phyloP scores from a whole-genome alignment of 2,888 invertebrate species.

The Atherix ibis region DNA sequence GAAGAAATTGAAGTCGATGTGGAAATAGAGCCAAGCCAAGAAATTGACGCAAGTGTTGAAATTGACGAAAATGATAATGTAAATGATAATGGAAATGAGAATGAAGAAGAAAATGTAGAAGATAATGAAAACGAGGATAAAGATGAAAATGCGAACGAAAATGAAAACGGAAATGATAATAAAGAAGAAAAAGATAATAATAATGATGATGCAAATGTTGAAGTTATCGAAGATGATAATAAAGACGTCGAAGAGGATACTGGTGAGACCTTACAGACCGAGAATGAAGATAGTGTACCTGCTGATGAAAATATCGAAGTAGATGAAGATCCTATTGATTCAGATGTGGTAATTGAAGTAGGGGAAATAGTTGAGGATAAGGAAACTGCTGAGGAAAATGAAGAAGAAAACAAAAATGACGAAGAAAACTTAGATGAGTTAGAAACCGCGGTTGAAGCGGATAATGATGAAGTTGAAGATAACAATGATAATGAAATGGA shows the following conservation, averaged over 20 bases:
- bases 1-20: constrained; percentile 13
- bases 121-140: constrained; percentile 11
- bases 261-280: too few species aligned
- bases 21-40: constrained; percentile 12
- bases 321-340: constrained; percentile 12
- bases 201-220: constrained; percentile 12
- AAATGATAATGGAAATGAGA: constrained; percentile 4
- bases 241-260: background rate
- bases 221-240: background rate
- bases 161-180: constrained; percentile 14
- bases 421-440: constrained; percentile 14
- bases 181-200: constrained; percentile 13
- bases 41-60: constrained; percentile 5
- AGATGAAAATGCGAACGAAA: constrained; percentile 8
- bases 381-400: constrained; percentile 11
- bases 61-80: constrained; percentile 9
- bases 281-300: too few species aligned
- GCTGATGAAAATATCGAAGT: constrained; percentile 13
- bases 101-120: constrained; percentile 12
- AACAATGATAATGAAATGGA: constrained; percentile 2
- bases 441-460: constrained; percentile 10
- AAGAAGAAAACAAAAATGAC: constrained; percentile 13
- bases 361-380: background rate
- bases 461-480: constrained; percentile 6
- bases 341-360: constrained; percentile 11